Conservation (phyloP, 2,888 invertebrate genomes). For the Campopleginae sp. region DNA sequence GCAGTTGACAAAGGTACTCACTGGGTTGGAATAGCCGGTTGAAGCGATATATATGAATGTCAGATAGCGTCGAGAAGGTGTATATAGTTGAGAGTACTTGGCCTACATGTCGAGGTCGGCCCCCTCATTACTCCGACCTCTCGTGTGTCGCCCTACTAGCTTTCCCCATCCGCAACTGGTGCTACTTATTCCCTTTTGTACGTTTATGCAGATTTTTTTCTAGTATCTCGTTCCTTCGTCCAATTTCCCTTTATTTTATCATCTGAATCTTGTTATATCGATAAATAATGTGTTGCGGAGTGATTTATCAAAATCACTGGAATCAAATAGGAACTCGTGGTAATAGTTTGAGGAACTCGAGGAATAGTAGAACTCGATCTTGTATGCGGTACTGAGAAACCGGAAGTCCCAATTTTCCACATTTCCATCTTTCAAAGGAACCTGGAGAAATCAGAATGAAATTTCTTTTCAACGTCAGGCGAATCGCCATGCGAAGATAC, state of each 20-base stretch:
- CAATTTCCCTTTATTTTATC: neutral
- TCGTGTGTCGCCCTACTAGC: conserved; percentile 73
- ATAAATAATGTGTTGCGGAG: neutral
- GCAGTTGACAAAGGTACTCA: conserved; percentile 28
- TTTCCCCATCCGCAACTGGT: conserved; percentile 38
- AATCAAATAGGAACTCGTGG: neutral
- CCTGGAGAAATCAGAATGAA: neutral
- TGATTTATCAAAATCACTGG: too few species aligned
- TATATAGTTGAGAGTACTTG: conserved; percentile 77
- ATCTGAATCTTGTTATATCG: neutral
- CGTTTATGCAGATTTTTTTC: conserved; percentile 18
- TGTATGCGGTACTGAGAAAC: neutral
- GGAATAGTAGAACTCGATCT: neutral
- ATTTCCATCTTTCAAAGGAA: neutral
- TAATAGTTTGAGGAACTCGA: neutral
- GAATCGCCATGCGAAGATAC: neutral
- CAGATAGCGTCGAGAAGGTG: conserved; percentile 28
- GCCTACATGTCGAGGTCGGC: conserved; percentile 81
- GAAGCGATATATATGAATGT: conserved; percentile 47
- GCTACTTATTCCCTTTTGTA: conserved; percentile 25
- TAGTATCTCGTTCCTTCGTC: neutral
- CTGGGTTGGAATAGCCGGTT: conserved; percentile 41
- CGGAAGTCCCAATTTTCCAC: neutral
- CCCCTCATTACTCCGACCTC: conserved; percentile 80
- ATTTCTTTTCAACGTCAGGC: neutral